phyloP scores from a whole-genome alignment of 1,140 invertebrate genomes.

The Bilobella aurantiaca region DNA sequence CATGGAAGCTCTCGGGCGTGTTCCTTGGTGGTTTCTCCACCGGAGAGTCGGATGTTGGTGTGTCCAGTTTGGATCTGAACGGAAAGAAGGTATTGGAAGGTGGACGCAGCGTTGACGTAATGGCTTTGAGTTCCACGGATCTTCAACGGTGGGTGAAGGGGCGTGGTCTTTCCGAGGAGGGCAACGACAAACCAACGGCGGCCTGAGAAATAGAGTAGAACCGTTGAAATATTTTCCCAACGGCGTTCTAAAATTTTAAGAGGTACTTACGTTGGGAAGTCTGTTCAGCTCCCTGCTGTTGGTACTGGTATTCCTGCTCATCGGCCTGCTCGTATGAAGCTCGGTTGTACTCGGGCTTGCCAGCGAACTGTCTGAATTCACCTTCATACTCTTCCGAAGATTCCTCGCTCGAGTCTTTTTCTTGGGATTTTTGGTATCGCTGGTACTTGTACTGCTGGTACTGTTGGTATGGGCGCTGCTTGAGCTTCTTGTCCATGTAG shows the following conservation, averaged over 20 bases:
- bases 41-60: constrained; percentile 16
- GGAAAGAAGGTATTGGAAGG: constrained; percentile 26
- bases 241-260: no score
- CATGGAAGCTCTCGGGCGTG: constrained; percentile 19
- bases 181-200: constrained; percentile 15
- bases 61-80: not conserved
- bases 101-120: not conserved
- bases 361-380: not conserved
- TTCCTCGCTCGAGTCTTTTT: not conserved
- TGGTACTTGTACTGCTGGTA: not conserved
- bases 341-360: not conserved
- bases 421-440: not conserved
- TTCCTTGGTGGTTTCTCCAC: constrained; percentile 27
- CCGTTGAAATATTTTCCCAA: no score
- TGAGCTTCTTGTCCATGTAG: not conserved
- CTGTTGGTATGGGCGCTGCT: not conserved
- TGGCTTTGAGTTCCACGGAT: constrained; percentile 8
- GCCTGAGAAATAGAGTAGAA: constrained; percentile 11
- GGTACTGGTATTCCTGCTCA: no score
- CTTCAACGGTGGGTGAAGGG: constrained; percentile 10
- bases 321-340: not conserved
- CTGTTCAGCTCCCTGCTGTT: no score
- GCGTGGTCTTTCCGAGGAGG: constrained; percentile 23
- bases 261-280: no score
- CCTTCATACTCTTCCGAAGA: not conserved